Evolutionary conservation across 2,888 invertebrate species (phyloP), one percentile per base, ranked within the genome.

Genomic region (Apamea anceps): DNA sequence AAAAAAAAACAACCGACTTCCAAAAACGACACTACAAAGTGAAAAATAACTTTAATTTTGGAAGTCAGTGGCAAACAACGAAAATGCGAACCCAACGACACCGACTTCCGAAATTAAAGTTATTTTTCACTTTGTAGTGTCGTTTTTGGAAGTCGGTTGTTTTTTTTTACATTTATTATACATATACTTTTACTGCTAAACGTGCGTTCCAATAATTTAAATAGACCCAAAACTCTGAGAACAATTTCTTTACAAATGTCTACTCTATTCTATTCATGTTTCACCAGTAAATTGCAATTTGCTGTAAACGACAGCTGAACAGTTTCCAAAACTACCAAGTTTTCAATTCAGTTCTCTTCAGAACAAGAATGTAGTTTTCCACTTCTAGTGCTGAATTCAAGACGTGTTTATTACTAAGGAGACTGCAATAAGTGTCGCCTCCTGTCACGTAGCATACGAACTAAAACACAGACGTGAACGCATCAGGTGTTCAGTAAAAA

Each of bases 321-420:
- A 45, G 10, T 51, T 32, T 62, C 13, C 62, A 25, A 68, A 48
- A 76, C 18, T 28, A 37, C 28, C 7, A 62, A 45, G 18, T 54
- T 60, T 73, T 45, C 51, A 60, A 68, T 60, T 73, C 13, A 51
- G 48, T 54, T 80, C 28, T 63, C 48, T n/a, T 75, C 15, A 37
- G 32, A 70, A 68, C 25, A 60, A 51, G 42, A 81, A 68, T 70
- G 7, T 54, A 67, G 42, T 74, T 75, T 67, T 66, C 57, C 54
- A 63, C 57, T 57, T 51, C 6, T 66, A 42, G 73, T 57, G 74
- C 45, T 32, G 45, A 72, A 77, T 72, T 87, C 85, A 76, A 65
- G 75, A 85, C 87, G 87, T 85, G 85, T 85, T 87, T 73, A 76
- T 75, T 73, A 73, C 63, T 60, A 6, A 25, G 60, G 72, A 48